These are phyloP conservation scores for Ophiothrix spiculata DNA, from an alignment of 35 echinoderm and acorn worm species.

Conservation along the genomic window DNA sequence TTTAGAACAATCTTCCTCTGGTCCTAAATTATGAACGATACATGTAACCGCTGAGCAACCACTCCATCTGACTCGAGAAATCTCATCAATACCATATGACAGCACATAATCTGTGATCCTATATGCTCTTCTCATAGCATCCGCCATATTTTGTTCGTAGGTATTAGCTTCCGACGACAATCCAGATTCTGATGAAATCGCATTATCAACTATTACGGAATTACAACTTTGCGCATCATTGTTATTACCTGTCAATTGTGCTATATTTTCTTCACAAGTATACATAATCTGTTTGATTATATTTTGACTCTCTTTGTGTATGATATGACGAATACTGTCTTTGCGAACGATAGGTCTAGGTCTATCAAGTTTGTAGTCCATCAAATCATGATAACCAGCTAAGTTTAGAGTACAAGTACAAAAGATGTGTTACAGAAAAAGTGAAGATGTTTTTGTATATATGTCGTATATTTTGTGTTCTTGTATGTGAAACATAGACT, in stretches of 20 bases:
- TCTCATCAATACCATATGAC: conserved; percentile 86
- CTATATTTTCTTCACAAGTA: conserved; percentile 71
- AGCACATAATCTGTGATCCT: conserved; percentile 52
- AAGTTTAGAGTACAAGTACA: conserved; percentile 91
- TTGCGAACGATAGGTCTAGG: conserved; percentile 41
- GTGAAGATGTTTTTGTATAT: too few species aligned
- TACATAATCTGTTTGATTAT: conserved; percentile 98
- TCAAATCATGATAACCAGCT: conserved; percentile 78
- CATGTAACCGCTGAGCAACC: conserved; percentile 86
- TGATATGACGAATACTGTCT: conserved; percentile 87
- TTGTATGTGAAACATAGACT: too few species aligned
- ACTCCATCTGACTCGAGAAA: conserved; percentile 91
- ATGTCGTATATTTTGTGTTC: too few species aligned
- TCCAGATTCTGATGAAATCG: not conserved
- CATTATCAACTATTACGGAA: not conserved
- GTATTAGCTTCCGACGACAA: conserved; percentile 43
- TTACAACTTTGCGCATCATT: not conserved
- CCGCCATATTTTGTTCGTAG: conserved; percentile 64
- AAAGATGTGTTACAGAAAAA: too few species aligned
- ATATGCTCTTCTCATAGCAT: conserved; percentile 59
- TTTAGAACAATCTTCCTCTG: conserved; percentile 22
- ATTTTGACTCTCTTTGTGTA: conserved; percentile 89
- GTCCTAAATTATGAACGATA: conserved; percentile 50
- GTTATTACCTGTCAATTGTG: conserved; percentile 3
- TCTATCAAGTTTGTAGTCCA: conserved; percentile 65